Percentiles rank a stretch among this genome's conserved stretches.
phyloP scores from a whole-genome alignment of 2,113 vertebrate genomes.

The Rynchops niger region DNA sequence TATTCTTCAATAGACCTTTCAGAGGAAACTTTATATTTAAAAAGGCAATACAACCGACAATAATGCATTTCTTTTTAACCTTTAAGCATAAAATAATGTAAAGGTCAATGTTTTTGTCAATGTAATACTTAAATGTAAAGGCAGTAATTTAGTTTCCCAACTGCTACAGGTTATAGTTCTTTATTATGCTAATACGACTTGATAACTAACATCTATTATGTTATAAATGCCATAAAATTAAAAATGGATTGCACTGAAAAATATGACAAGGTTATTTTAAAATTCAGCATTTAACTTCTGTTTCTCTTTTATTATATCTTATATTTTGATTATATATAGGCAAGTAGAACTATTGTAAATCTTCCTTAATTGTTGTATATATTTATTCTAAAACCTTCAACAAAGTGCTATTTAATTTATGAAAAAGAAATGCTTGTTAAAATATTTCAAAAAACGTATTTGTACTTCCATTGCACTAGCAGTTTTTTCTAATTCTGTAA shows the following conservation, averaged over 20 bases:
- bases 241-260: conserved; percentile 65
- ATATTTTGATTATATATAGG: conserved; percentile 58
- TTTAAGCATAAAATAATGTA: conserved; percentile 28
- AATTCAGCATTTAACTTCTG: conserved; percentile 44
- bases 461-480: not conserved
- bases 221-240: conserved; percentile 68
- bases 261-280: conserved; percentile 52
- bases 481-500: not conserved
- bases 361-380: conserved; percentile 29
- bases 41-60: not conserved
- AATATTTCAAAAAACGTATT: not conserved
- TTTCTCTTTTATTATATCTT: conserved; percentile 43
- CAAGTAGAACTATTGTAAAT: conserved; percentile 53
- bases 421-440: not conserved
- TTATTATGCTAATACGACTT: conserved; percentile 75
- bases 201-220: conserved; percentile 65
- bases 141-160: conserved; percentile 65
- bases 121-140: conserved; percentile 66
- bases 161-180: conserved; percentile 56
- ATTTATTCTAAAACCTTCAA: not conserved
- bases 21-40: not conserved
- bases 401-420: not conserved
- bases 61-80: not conserved
- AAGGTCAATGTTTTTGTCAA: conserved; percentile 69
- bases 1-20: conserved; percentile 7